Percentiles rank a stretch among this genome's conserved stretches.
Evolutionary conservation across 2,888 invertebrate species (phyloP).

Genomic region (Nomada ruficornis): DNA sequence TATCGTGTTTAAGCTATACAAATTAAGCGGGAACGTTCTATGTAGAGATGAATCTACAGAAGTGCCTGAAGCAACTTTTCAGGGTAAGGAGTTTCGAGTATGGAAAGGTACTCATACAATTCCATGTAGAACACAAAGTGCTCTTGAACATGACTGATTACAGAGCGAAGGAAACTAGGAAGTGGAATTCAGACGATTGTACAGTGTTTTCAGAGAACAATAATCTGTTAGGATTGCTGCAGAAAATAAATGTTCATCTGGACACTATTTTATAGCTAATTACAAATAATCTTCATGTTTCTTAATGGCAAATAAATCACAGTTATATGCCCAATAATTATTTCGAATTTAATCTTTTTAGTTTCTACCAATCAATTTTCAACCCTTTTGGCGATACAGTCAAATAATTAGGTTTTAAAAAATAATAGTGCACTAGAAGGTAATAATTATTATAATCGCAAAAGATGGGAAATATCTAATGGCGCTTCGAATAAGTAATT

Average conservation of each 20-base stretch:
- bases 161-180: neutral
- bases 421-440: neutral
- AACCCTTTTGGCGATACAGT: too few relatives aligned
- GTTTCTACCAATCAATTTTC: too few relatives aligned
- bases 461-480: constrained; percentile 13
- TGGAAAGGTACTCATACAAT: neutral
- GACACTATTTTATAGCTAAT: too few relatives aligned
- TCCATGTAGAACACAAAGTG: constrained; percentile 3
- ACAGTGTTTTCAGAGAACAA: neutral
- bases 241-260: neutral
- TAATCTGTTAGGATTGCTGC: neutral
- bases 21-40: neutral
- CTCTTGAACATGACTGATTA: constrained; percentile 1
- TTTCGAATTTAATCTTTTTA: too few relatives aligned
- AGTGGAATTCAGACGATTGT: neutral
- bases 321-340: too few relatives aligned
- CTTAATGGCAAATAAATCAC: too few relatives aligned
- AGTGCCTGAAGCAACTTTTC: neutral
- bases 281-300: too few relatives aligned
- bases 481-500: too few relatives aligned
- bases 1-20: neutral
- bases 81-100: neutral
- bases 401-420: neutral
- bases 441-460: constrained; percentile 35
- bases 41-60: neutral